Evolutionary conservation across 2,113 vertebrate species (phyloP), one percentile per base, ranked within the genome.

Genomic region (Suricata suricatta): DNA sequence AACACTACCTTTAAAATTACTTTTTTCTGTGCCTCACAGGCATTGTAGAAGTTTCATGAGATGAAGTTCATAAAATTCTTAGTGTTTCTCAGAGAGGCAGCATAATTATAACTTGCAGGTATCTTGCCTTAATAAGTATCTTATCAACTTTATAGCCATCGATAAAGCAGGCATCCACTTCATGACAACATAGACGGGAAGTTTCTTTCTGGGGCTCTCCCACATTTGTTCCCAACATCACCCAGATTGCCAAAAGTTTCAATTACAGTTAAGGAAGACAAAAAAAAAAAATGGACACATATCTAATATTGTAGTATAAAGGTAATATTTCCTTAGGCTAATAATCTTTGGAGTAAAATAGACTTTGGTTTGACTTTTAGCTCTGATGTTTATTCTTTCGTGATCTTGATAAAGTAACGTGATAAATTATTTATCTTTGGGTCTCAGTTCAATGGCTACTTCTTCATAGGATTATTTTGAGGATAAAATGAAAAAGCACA

Each of bases 11-110:
- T 90, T 90, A 82, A 84, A 68, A 68, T 68, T 90, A 5, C 54
- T 54, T 90, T 86, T 81, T 3, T 72, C 83, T 89, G 13, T 77
- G 25, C 54, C 47, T 90, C 54, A 5, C 1, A 47, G 74, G 17
- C 60, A 77, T 81, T 91, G 23, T 52, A 14, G 80, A 60, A 85
- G 71, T 47, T 89, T 84, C 3, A 72, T 52, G 38, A 83, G 33
- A 76, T 63, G 19, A 19, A 2, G 7, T 86, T 95, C 74, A 77
- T 88, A 95, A 93, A 90, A 93, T 71, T 54, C 50, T 87, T 93
- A 83, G 57, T 68, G 25, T 38, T 90, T 90, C 81, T 93, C n/a
- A 76, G 71, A 80, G 60, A 87, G 21, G 14, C 74, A 85, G 68
- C 41, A 44, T 54, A 68, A 84, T 84, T 80, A 72, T 68, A 72